A percentile compares a stretch with the other conserved stretches of the same genome.
phyloP scores from a whole-genome alignment of 2,888 invertebrate species.

The Drosophila subquinaria region DNA sequence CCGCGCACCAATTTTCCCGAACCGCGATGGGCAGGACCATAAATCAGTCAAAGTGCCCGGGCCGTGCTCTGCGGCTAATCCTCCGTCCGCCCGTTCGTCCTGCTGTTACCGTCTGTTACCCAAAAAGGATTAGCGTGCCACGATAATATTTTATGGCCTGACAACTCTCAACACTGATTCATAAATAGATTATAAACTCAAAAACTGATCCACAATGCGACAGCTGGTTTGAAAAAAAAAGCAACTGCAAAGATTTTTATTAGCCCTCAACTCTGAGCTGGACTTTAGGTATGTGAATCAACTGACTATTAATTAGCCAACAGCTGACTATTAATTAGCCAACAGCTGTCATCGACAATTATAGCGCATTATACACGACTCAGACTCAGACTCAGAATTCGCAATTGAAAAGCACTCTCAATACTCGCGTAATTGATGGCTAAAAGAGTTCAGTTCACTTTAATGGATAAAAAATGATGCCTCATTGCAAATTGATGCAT shows the following conservation, averaged over 20 bases:
- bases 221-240: conserved; percentile 54
- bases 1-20: conserved; percentile 62
- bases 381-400: conserved; percentile 30
- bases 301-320: conserved; percentile 57
- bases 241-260: conserved; percentile 28
- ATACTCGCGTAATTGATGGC: conserved; percentile 33
- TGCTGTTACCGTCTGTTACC: conserved; percentile 12
- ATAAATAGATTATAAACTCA: conserved; percentile 68
- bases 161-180: conserved; percentile 60
- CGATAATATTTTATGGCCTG: conserved; percentile 50
- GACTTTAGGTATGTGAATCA: conserved; percentile 5
- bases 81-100: conserved; percentile 8
- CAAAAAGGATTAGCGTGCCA: conserved; percentile 65
- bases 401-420: conserved; percentile 26
- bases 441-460: conserved; percentile 7
- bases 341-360: conserved; percentile 44
- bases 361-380: conserved; percentile 41
- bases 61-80: conserved; percentile 34
- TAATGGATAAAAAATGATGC: conserved; percentile 36
- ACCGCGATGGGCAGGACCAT: conserved; percentile 37
- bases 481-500: conserved; percentile 43
- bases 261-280: background rate
- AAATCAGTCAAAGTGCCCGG: conserved; percentile 42
- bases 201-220: conserved; percentile 45
- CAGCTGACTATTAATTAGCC: conserved; percentile 57